Evolutionary conservation across 2,113 vertebrate genomes (phyloP), one percentile per base, ranked within the genome.

Genomic region (Neolamprologus ventralis): DNA sequence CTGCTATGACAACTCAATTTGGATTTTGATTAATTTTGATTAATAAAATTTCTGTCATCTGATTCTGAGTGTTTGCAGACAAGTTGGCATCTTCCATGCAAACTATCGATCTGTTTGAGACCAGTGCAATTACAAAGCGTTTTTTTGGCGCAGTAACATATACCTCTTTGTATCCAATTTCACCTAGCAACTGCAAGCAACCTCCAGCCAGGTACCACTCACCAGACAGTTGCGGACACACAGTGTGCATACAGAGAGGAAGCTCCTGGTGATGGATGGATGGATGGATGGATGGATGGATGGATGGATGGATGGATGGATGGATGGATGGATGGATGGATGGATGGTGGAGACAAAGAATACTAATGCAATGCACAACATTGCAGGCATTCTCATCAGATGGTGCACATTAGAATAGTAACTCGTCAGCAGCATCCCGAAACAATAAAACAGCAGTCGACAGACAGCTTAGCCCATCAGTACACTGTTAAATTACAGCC

Each of bases 401-500:
- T 88, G 85, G 81, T n/a, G 81, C 57, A 84, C 90, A 92, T 92
- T 93, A 91, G 83, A 93, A 93, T 91, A 91, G 88, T 80, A 91
- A 71, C 91, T 90, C 83, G 89, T 95, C 94, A 93, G 93, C 93
- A 93, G 87, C 88, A 88, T 92, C 93, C 89, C 73, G 78, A 90
- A 90, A 94, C 92, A 93, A 93, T 94, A 94, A 94, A 93, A 91
- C 93, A 95, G 93, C 94, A 93, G 92, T 93, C 90, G 68, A 92
- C 87, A 93, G 92, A 96, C 93, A 95, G 87, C 90, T 94, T 90
- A 93, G 91, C 90, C 94, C 91, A 93, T 94, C 95, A 95, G 93
- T 91, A 92, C 93, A 93, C 94, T 92, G 92, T 92, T 94, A 94
- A 96, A 95, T 94, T 95, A 93, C 92, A 95, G 93, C 89, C 92